These are phyloP conservation scores for Serilophus lunatus DNA, from an alignment of 2,113 vertebrate genomes.

Conservation along the genomic window DNA sequence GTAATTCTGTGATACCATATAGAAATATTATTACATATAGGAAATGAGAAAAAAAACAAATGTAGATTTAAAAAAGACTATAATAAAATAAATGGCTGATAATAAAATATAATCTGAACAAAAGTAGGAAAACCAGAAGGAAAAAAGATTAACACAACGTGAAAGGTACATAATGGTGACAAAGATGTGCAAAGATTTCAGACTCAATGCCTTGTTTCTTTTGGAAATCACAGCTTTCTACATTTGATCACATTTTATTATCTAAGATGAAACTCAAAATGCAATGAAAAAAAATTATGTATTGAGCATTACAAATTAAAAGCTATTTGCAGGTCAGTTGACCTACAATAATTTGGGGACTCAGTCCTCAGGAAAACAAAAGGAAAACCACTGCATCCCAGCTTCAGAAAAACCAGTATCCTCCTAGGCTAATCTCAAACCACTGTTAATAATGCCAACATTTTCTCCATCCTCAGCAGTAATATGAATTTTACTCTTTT, in stretches of 20 bases:
- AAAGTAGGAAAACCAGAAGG: neutral
- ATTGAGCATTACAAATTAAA: neutral
- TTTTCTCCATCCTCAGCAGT: neutral
- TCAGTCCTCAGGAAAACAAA: neutral
- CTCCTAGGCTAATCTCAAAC: neutral
- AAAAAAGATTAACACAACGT: neutral
- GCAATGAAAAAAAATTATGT: neutral
- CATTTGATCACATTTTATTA: no score
- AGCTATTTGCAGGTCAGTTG: neutral
- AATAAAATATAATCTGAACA: neutral
- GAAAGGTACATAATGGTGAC: neutral
- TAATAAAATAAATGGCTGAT: accelerated
- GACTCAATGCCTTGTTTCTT: no score
- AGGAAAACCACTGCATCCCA: neutral
- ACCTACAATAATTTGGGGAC: neutral
- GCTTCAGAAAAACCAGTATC: neutral
- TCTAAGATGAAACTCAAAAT: neutral
- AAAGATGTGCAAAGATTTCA: no score
- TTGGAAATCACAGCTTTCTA: no score
- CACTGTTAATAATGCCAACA: neutral
- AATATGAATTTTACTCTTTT: neutral
- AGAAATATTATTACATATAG: neutral
- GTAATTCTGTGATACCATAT: neutral
- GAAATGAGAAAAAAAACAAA: neutral
- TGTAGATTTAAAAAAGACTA: neutral